Evolutionary conservation across 2,797 vertebrate species (phyloP), one percentile per base, ranked within the genome.

Genomic region (Siniperca scherzeri): DNA sequence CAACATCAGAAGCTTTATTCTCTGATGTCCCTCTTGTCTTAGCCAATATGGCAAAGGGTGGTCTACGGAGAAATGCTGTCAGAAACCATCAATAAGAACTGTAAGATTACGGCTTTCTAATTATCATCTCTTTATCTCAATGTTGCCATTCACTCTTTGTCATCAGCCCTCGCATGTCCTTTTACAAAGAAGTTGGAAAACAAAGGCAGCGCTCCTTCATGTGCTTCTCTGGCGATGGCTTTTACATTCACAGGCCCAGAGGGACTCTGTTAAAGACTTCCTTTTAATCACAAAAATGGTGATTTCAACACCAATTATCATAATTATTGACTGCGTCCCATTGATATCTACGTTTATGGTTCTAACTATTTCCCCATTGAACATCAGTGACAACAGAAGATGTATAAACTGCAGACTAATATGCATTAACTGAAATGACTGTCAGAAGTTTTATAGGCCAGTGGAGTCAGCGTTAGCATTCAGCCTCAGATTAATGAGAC

Each of bases 401-500:
- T 64, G 7, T 42, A 19, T 61, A 69, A 83, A 68, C 67, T 74
- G 19, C 61, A 69, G 50, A 40, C 56, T 72, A 44, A 76, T 61
- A 57, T 64, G 21, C 40, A 62, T 74, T 62, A 46, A 73, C 53
- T 70, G 50, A 88, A 77, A 70, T 16, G 16, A 74, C 36, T 80
- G 75, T 62, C 42, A 77, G 66, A 80, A 50, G 67, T 89, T 82
- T 75, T 57, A 74, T 53, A 65, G 56, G 74, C 73, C 52, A 77
- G 56, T 30, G 36, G 59, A 74, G 74, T 79, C 52, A 25, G 44
- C 10, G 2, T 82, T 19, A 65, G 40, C 66, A 53, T 81, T 82
- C 48, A 48, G 40, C 59, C 59, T 77, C 30, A 72, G 52, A 81
- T 86, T 88, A 87, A 88, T 81, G 59, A 88, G 81, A 81, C 36